These are phyloP conservation scores for Rallus crepitans DNA, from an alignment of 2,797 vertebrate genomes.

Conservation along the genomic window DNA sequence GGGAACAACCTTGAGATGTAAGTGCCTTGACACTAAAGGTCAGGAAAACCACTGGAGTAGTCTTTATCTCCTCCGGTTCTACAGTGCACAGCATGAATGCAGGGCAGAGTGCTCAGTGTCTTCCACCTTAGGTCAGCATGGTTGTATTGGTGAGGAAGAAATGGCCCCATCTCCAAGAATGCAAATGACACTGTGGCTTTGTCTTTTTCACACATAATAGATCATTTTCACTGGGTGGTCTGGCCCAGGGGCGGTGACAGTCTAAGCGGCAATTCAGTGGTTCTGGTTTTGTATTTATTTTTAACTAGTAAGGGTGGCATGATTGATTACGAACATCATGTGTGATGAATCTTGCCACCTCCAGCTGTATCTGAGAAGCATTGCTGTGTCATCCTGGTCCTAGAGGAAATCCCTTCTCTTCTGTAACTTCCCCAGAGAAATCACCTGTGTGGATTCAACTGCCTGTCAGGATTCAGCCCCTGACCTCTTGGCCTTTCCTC, in stretches of 20 bases:
- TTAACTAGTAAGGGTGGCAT: background rate
- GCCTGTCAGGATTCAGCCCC: background rate
- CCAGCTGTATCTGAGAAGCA: background rate
- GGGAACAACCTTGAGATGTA: background rate
- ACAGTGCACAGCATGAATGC: background rate
- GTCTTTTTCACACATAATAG: background rate
- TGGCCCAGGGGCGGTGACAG: background rate
- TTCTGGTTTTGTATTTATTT: background rate
- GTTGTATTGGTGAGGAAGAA: background rate
- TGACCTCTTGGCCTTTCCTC: background rate
- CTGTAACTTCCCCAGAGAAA: background rate
- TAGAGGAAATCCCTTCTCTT: background rate
- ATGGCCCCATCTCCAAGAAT: background rate
- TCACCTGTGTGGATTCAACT: background rate
- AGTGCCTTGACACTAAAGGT: background rate
- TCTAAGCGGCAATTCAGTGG: background rate
- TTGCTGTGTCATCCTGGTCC: background rate
- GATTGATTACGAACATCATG: background rate
- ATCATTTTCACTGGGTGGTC: background rate
- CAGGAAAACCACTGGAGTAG: background rate
- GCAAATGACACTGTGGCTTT: background rate
- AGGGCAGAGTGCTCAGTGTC: background rate
- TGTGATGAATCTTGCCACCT: background rate
- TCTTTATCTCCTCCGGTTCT: background rate
- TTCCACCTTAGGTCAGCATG: background rate